These are phyloP conservation scores for Heteromyza rotundicornis DNA, from an alignment of 2,888 invertebrate species.

Conservation along the genomic window DNA sequence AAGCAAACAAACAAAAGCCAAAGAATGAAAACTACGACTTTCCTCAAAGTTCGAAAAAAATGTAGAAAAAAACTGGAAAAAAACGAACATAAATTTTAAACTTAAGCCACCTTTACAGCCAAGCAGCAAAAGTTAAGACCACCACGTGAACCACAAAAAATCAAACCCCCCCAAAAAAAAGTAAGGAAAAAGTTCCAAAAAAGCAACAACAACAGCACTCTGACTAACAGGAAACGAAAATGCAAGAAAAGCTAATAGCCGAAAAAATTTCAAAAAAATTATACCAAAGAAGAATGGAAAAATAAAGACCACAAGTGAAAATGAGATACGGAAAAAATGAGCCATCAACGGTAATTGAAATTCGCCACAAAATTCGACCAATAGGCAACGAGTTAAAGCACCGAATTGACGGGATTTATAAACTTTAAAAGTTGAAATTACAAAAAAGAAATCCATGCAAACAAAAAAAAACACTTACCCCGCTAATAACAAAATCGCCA, in stretches of 20 bases:
- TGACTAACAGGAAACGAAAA: background rate
- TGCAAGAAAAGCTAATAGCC: background rate
- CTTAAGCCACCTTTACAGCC: slow-evolving; percentile 51
- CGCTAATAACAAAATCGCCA: no score
- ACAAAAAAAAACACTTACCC: no score
- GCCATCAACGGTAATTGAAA: slow-evolving; percentile 46
- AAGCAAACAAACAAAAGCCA: no score
- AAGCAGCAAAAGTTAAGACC: slow-evolving; percentile 49
- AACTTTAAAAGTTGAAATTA: no score
- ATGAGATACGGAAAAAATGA: slow-evolving; percentile 22
- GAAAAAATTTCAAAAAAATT: background rate
- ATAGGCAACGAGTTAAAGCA: no score
- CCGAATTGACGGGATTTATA: no score
- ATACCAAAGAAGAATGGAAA: background rate
- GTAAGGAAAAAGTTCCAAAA: background rate
- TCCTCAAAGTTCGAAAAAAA: no score
- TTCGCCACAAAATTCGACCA: slow-evolving; percentile 36
- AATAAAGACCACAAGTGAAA: background rate
- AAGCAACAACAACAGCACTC: no score
- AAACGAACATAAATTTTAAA: slow-evolving; percentile 40
- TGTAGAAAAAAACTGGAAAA: background rate
- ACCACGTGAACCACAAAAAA: slow-evolving; percentile 14
- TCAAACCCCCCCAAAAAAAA: background rate
- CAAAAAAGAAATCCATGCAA: no score
- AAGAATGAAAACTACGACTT: no score